phyloP scores from a whole-genome alignment of 2,888 invertebrate genomes.

The Rhagium mordax region DNA sequence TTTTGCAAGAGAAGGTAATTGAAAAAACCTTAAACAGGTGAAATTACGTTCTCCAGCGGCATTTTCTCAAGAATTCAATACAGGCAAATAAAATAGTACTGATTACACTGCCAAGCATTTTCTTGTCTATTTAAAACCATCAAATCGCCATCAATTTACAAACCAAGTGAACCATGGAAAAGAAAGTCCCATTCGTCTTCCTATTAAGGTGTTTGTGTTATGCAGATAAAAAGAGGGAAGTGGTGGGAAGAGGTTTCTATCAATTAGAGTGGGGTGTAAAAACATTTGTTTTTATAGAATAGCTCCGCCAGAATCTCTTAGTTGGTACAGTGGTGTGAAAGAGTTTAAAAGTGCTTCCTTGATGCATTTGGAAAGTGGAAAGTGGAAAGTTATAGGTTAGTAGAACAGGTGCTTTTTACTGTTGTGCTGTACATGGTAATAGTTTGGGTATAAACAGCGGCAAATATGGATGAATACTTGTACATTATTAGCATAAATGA shows the following conservation, averaged over 20 bases:
- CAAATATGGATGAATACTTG: neutral
- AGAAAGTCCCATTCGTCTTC: constrained; percentile 32
- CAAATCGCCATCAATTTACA: constrained; percentile 6
- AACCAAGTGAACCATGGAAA: constrained; percentile 23
- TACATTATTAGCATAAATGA: constrained; percentile 11
- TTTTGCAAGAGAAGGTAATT: neutral
- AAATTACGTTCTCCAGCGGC: neutral
- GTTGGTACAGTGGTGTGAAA: constrained; percentile 21
- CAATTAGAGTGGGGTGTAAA: constrained; percentile 19
- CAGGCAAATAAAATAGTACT: neutral
- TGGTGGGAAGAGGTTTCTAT: constrained; percentile 23
- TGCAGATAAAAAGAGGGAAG: constrained; percentile 13
- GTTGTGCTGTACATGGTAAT: neutral
- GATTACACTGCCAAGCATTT: neutral
- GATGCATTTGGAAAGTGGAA: constrained; percentile 25
- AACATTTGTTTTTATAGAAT: constrained; percentile 30
- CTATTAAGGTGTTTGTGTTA: constrained; percentile 28
- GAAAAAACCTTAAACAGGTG: neutral
- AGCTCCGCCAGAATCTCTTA: neutral
- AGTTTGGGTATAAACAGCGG: neutral
- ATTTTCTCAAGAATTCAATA: neutral
- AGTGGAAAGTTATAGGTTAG: constrained; percentile 29
- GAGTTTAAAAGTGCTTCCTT: neutral
- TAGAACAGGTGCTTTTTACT: constrained; percentile 7
- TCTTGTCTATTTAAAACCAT: neutral